A percentile compares a stretch with the other conserved stretches of the same genome.
These are phyloP conservation scores for Gallinago undulata DNA, from an alignment of 2,113 vertebrate species.

Conservation along the genomic window DNA sequence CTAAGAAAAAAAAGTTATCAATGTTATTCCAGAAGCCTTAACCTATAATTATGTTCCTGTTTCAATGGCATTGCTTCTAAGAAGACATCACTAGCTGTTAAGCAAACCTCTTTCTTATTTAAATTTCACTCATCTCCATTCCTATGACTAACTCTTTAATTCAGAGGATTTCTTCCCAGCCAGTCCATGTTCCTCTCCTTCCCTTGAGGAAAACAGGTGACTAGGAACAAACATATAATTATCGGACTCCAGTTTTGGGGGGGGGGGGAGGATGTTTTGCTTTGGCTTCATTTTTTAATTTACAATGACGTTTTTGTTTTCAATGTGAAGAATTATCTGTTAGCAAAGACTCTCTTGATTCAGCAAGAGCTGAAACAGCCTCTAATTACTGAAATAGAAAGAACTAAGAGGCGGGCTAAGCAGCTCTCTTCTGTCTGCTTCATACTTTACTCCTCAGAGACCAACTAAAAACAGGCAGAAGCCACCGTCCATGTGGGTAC, in stretches of 20 bases:
- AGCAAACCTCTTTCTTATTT: conserved; percentile 43
- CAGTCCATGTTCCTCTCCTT: not conserved
- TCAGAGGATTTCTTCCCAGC: conserved; percentile 13
- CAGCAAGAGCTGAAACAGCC: not conserved
- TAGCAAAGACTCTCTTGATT: not conserved
- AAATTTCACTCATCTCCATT: conserved; percentile 27
- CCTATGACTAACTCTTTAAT: conserved; percentile 25
- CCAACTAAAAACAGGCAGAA: not conserved
- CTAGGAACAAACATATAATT: not conserved
- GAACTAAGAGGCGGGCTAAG: not conserved
- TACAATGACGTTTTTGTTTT: not conserved
- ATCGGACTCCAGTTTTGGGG: not conserved
- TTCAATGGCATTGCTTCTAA: conserved; percentile 24
- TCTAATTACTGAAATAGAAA: not conserved
- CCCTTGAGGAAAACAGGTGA: not conserved
- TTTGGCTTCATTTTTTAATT: not conserved
- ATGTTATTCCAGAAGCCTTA: conserved; percentile 53
- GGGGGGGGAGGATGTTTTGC: not conserved
- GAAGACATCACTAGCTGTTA: conserved; percentile 8
- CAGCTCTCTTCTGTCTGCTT: not conserved
- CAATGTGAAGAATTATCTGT: not conserved
- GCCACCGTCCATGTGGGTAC: not conserved
- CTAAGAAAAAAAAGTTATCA: not conserved
- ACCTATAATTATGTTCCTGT: conserved; percentile 56
- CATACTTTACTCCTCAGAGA: not conserved